These are phyloP conservation scores for Ochotona princeps DNA, from an alignment of 2,113 vertebrate genomes.

Conservation along the genomic window DNA sequence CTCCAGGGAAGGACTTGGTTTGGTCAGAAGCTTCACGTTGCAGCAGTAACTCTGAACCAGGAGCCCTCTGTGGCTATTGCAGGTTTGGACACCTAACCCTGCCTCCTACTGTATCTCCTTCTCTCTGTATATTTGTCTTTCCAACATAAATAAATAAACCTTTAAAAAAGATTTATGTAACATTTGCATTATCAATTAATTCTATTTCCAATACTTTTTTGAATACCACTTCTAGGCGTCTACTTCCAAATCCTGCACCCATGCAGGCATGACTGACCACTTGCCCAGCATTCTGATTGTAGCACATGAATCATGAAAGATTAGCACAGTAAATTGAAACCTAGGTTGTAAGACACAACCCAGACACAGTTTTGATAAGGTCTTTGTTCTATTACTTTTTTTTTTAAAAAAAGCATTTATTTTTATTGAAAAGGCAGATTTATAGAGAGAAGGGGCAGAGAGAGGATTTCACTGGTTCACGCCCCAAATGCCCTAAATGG, in stretches of 20 bases:
- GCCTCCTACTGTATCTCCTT: not conserved
- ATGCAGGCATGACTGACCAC: slow-evolving; percentile 19
- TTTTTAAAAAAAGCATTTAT: too few species aligned
- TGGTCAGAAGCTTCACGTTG: not conserved
- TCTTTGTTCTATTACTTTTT: not conserved
- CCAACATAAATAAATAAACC: too few species aligned
- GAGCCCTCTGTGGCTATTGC: not conserved
- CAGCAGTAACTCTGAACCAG: not conserved
- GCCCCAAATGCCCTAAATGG: too few species aligned
- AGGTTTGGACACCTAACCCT: not conserved
- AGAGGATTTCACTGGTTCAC: too few species aligned
- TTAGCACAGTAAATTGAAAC: not conserved
- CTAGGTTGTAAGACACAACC: not conserved
- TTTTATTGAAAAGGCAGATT: too few species aligned
- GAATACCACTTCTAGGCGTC: not conserved
- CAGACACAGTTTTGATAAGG: not conserved
- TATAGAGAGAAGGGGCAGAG: too few species aligned
- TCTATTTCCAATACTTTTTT: too few species aligned
- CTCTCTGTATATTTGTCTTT: too few species aligned
- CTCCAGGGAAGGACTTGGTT: not conserved
- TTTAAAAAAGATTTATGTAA: too few species aligned
- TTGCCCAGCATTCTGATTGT: not conserved
- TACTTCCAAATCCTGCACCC: not conserved
- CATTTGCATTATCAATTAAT: too few species aligned
- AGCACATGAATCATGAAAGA: not conserved